phyloP scores from a whole-genome alignment of 1,140 invertebrate genomes.

The Watersipora subatra region DNA sequence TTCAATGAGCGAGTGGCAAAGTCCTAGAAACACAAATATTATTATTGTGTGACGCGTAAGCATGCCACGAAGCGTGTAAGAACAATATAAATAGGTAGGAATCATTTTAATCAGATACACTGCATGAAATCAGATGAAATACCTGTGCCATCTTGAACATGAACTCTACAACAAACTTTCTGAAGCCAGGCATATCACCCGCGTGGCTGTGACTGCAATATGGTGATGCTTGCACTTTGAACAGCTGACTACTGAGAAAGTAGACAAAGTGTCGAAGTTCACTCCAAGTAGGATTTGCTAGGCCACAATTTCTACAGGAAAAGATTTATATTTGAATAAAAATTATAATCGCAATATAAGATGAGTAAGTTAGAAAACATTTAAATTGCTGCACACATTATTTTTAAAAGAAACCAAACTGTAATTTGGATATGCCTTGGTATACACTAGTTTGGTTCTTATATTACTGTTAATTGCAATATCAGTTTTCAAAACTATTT shows the following conservation, averaged over 20 bases:
- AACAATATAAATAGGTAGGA: too few species aligned
- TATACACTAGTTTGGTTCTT: too few species aligned
- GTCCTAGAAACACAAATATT: conserved; percentile 16
- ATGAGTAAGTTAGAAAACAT: too few species aligned
- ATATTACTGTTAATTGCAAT: too few species aligned
- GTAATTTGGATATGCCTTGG: too few species aligned
- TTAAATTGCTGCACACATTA: too few species aligned
- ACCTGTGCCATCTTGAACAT: conserved; percentile 27
- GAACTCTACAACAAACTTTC: conserved; percentile 28
- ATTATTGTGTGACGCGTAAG: neutral
- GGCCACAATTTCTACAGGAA: conserved; percentile 26
- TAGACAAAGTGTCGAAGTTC: conserved; percentile 32
- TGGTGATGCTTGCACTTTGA: conserved; percentile 24
- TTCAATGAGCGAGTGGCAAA: conserved; percentile 31
- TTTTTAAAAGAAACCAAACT: too few species aligned
- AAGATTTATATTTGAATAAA: too few species aligned
- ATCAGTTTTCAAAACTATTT: too few species aligned
- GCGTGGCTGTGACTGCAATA: conserved; percentile 19
- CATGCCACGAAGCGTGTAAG: neutral
- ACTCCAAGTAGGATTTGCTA: conserved; percentile 30
- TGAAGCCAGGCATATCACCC: conserved; percentile 29
- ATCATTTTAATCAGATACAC: too few species aligned
- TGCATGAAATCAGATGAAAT: too few species aligned
- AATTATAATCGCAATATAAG: too few species aligned
- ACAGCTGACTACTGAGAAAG: conserved; percentile 31